These are phyloP conservation scores for Poecile atricapillus DNA, from an alignment of 2,113 vertebrate species.

Conservation along the genomic window DNA sequence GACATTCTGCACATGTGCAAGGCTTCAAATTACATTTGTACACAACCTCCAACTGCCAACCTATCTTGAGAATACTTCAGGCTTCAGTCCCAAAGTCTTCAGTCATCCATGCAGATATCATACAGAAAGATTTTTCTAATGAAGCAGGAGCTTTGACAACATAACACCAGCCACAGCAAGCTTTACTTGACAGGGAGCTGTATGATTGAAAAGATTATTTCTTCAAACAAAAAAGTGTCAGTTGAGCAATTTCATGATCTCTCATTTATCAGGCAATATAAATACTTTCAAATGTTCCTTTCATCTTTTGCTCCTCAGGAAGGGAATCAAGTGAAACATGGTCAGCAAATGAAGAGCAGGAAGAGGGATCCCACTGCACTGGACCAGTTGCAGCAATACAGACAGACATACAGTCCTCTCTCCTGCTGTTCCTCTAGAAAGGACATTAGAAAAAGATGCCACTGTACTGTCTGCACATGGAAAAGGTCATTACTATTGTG, in stretches of 20 bases:
- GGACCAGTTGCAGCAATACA: background rate
- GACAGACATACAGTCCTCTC: background rate
- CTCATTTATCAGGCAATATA: background rate
- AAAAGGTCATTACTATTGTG: background rate
- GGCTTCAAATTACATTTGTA: background rate
- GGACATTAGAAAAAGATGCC: background rate
- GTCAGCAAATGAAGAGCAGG: background rate
- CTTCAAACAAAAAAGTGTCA: background rate
- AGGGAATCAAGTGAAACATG: background rate
- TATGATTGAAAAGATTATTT: background rate
- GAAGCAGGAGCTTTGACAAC: background rate
- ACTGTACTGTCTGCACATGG: background rate
- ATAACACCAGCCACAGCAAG: background rate
- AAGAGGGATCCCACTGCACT: background rate
- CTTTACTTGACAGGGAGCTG: background rate
- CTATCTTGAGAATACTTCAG: background rate
- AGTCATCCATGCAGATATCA: background rate
- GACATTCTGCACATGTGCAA: background rate
- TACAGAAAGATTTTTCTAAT: background rate
- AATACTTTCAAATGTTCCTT: background rate
- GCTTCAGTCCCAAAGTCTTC: constrained; percentile 11
- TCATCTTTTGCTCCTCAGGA: background rate
- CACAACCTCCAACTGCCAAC: background rate
- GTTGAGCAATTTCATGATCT: background rate
- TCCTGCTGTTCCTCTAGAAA: background rate